Evolutionary conservation across 2,888 invertebrate genomes (phyloP).

Genomic region (Perdita meconis): DNA sequence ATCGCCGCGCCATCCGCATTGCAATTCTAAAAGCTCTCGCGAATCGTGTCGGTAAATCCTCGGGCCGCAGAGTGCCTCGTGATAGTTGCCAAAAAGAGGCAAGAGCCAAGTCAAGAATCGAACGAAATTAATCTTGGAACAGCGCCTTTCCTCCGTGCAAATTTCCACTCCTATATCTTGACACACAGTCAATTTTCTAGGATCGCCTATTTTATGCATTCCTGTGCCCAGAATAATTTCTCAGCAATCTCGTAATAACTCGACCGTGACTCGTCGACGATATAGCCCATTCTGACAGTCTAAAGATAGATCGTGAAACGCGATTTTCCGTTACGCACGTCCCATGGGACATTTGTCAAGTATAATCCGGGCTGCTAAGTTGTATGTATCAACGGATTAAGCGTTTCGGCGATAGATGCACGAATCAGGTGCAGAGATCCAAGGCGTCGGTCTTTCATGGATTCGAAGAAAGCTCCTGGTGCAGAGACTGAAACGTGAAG

Average conservation of each 20-base stretch:
- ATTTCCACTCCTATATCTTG: neutral
- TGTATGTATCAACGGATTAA: slow-evolving; percentile 12
- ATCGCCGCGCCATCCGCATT: slow-evolving; percentile 60
- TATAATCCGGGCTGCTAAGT: neutral
- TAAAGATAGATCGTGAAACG: neutral
- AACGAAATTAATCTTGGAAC: neutral
- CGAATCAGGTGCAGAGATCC: slow-evolving; percentile 1
- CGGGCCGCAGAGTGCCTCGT: slow-evolving; percentile 4
- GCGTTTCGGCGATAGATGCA: neutral
- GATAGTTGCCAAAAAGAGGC: neutral
- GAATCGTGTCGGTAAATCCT: slow-evolving; percentile 65
- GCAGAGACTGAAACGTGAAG: slow-evolving; percentile 46
- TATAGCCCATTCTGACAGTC: neutral
- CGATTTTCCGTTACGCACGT: neutral
- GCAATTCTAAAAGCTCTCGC: slow-evolving; percentile 53
- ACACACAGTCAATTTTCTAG: neutral
- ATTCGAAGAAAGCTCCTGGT: slow-evolving; percentile 43
- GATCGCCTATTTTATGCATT: neutral
- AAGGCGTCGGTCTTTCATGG: slow-evolving; percentile 26
- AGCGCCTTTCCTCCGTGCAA: neutral
- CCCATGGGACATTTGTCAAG: neutral
- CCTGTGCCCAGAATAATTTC: neutral
- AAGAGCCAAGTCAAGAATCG: neutral
- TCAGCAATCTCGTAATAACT: neutral
- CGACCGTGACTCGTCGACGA: neutral